Base-by-base conservation (phyloP, 1,140 invertebrate genomes). In the Branchinecta lynchi region DNA sequence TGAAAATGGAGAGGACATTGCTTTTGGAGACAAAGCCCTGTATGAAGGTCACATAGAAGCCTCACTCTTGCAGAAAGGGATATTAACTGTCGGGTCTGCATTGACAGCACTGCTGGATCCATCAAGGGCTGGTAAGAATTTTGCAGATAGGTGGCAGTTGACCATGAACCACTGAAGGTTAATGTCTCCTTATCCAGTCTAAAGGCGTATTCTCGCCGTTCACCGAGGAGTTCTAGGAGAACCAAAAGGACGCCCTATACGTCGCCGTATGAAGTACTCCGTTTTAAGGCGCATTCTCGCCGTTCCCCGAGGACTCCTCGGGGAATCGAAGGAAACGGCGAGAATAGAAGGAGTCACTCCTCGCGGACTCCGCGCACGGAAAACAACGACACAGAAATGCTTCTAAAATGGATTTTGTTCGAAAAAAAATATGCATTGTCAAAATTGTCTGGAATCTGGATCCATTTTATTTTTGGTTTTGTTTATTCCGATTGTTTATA, bases 1-100 rank as follows among this genome's bases (percentile, higher is more conserved):
- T 32, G 32, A 5, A 32, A 32, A 32, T 32, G 32, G 2, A 32
- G 32, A 32, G 32, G 32, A 32, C 32, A n/a, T n/a, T n/a, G 32
- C 1, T 32, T 32, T 32, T 32, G 32, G 32, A 32, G 32, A 32
- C 32, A 32, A 32, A 66, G 46, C 43, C 6, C 66, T 70, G 15
- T 71, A 71, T 66, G 46, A 66, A 45, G 68, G 68, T n/a, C 88
- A 89, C 77, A 87, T 94, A 69, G 79, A 85, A 43, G 85, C 87
- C 43, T 86, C 84, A 66, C 20, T 76, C 8, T 82, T 95, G 71
- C 93, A 96, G 79, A 87, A 84, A 76, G 75, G 81, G 0, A 71
- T 93, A 9, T 81, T 98, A 8, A 81, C 88, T 8, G 77, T 86
- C 1, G 93, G 93, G 7, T 92, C 93, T 20, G 73, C 76, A 8